Conservation (phyloP, 2,113 vertebrate species). For the Tylochromis polylepis region DNA sequence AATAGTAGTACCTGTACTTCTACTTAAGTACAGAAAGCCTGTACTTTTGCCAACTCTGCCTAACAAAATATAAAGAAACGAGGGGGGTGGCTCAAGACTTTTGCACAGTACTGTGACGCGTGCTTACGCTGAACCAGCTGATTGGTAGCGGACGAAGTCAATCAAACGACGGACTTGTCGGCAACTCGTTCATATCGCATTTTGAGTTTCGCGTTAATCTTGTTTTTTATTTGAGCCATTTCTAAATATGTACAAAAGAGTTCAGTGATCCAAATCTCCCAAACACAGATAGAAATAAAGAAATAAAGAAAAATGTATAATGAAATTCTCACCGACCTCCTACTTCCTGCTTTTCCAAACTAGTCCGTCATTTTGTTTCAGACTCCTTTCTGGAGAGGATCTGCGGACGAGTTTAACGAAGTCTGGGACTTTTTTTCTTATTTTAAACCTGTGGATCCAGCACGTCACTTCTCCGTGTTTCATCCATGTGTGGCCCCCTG, state of each 20-base stretch:
- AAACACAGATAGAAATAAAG: fast-evolving
- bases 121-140: no score
- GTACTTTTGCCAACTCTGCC: no score
- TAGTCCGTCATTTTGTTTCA: not conserved
- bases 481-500: not conserved
- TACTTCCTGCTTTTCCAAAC: not conserved
- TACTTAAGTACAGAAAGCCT: no score
- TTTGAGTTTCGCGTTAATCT: not conserved
- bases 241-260: fast-evolving
- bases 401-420: fast-evolving
- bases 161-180: no score
- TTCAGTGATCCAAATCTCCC: not conserved
- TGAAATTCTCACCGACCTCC: not conserved
- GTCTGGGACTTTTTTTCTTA: not conserved
- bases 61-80: no score
- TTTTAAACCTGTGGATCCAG: fast-evolving
- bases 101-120: no score
- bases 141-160: not conserved
- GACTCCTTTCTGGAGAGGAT: fast-evolving
- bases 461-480: not conserved
- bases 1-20: no score
- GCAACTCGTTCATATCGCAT: no score
- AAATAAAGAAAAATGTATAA: fast-evolving
- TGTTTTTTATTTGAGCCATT: not conserved
- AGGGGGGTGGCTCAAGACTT: no score